These are phyloP conservation scores for Panthera tigris DNA, from an alignment of 2,113 vertebrate genomes.

Conservation along the genomic window DNA sequence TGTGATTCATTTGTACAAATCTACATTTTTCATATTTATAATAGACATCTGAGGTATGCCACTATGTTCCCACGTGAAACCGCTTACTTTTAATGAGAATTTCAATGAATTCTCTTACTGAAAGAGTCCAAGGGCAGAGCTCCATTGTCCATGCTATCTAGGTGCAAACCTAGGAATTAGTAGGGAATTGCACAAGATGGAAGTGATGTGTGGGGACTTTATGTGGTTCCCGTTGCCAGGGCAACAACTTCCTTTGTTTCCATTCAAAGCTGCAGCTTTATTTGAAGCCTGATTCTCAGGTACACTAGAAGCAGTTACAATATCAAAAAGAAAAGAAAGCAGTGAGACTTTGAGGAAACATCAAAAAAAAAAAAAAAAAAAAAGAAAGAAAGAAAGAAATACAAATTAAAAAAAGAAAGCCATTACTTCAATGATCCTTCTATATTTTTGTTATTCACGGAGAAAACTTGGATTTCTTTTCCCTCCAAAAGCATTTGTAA, in stretches of 20 bases:
- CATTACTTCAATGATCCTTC: background rate
- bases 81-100: background rate
- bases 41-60: background rate
- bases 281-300: conserved; percentile 72
- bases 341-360: conserved; percentile 33
- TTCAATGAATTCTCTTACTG: conserved; percentile 7
- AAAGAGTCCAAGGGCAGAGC: conserved; percentile 57
- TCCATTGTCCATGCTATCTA: background rate
- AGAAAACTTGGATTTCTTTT: background rate
- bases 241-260: conserved; percentile 80
- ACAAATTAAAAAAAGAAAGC: background rate
- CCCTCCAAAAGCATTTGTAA: background rate
- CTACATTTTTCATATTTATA: conserved; percentile 1
- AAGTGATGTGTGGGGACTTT: conserved; percentile 69
- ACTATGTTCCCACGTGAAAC: background rate
- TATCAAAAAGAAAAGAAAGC: conserved; percentile 52
- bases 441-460: background rate
- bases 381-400: background rate
- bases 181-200: conserved; percentile 74
- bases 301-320: conserved; percentile 55
- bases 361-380: background rate
- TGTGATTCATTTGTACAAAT: conserved; percentile 26
- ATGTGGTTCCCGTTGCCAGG: conserved; percentile 75
- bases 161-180: conserved; percentile 62
- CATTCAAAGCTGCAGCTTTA: conserved; percentile 75